phyloP scores from a whole-genome alignment of 2,888 invertebrate species.

The Congeria kusceri region DNA sequence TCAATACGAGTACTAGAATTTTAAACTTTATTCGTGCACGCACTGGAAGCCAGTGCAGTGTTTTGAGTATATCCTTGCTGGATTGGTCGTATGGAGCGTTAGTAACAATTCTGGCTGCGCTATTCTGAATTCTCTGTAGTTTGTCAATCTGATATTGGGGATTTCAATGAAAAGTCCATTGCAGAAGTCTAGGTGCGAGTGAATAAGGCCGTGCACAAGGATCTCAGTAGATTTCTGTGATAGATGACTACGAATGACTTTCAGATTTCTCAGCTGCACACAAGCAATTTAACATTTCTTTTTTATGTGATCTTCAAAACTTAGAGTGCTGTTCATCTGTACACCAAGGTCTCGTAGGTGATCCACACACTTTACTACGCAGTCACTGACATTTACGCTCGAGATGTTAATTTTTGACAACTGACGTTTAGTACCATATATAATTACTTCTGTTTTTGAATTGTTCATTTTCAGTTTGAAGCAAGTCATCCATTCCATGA shows the following conservation, averaged over 20 bases:
- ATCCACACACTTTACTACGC: conserved; percentile 26
- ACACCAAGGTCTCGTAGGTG: conserved; percentile 26
- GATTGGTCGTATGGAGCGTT: conserved; percentile 15
- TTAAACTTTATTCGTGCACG: conserved; percentile 33
- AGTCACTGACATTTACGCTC: conserved; percentile 22
- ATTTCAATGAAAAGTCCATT: conserved; percentile 23
- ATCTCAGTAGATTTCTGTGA: conserved; percentile 28
- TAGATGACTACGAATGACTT: conserved; percentile 18
- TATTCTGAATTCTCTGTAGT: conserved; percentile 30
- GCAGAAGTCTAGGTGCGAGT: conserved; percentile 24
- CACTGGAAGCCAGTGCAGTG: conserved; percentile 41
- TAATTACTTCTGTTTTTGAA: conserved; percentile 37
- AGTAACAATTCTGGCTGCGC: conserved; percentile 29
- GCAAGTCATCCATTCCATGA: conserved; percentile 46
- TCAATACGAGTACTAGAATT: conserved; percentile 26
- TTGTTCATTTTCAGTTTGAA: conserved; percentile 50
- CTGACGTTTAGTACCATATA: conserved; percentile 42
- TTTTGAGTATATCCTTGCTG: conserved; percentile 23
- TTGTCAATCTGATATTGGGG: conserved; percentile 16
- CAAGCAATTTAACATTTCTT: conserved; percentile 34
- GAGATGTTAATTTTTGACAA: conserved; percentile 36
- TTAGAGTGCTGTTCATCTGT: conserved; percentile 11
- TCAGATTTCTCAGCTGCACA: conserved; percentile 21
- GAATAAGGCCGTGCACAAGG: conserved; percentile 30
- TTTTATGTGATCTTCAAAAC: conserved; percentile 30